Percentiles rank a stretch among this genome's conserved stretches.
Conservation (phyloP, 2,113 vertebrate genomes). For the Ailuropoda melanoleuca region DNA sequence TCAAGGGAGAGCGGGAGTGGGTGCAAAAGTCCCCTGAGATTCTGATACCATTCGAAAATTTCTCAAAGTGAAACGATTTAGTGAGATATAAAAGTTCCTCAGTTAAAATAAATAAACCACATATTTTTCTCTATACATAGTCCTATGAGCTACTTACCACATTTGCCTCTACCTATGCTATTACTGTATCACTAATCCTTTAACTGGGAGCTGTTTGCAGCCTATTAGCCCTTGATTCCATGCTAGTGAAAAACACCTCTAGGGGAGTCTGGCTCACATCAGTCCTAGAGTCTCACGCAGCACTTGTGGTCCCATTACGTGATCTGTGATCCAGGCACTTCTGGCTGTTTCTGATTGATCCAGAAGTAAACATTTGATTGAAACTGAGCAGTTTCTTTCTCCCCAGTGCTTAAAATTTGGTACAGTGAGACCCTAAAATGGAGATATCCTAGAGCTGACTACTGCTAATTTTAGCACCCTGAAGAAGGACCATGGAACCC, state of each 20-base stretch:
- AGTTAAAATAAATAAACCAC: background rate
- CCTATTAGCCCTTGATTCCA: background rate
- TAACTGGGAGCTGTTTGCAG: background rate
- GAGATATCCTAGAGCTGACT: background rate
- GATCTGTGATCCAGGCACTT: accelerated
- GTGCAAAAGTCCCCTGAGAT: accelerated
- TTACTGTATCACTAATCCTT: background rate
- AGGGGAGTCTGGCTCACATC: accelerated
- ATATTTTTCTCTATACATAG: background rate
- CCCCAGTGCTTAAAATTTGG: background rate
- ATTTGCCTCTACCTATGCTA: background rate
- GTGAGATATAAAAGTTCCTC: background rate
- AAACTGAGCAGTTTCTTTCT: background rate
- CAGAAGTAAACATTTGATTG: background rate
- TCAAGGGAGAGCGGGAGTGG: background rate
- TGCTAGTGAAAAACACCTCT: background rate
- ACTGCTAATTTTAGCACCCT: background rate
- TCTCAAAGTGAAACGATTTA: background rate
- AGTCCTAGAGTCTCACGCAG: too few species aligned
- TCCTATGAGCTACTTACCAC: background rate
- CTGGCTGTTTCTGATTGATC: background rate
- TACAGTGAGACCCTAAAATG: background rate
- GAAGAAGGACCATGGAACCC: background rate
- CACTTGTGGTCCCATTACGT: background rate
- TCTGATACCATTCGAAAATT: background rate